phyloP scores from a whole-genome alignment of 2,113 vertebrate genomes.

The Vireo altiloquus region DNA sequence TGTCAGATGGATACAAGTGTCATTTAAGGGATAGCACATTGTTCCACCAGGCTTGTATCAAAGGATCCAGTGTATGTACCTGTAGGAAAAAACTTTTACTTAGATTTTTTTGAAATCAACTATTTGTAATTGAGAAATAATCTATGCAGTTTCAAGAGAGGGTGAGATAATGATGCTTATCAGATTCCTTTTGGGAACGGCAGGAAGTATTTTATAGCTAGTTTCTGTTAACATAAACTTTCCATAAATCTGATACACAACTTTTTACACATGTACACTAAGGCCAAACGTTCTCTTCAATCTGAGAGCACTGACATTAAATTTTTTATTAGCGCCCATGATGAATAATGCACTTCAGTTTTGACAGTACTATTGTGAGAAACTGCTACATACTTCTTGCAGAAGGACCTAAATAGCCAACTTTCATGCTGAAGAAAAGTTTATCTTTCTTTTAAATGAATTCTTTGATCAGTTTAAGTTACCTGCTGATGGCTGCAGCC shows the following conservation, averaged over 20 bases:
- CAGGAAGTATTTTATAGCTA: slow-evolving; percentile 5
- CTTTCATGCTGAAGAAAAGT: neutral
- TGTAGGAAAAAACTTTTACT: neutral
- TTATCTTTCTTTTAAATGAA: neutral
- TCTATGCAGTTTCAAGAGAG: neutral
- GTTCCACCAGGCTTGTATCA: neutral
- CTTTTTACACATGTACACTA: slow-evolving; percentile 16
- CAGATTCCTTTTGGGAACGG: neutral
- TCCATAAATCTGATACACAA: neutral
- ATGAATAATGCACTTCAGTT: slow-evolving; percentile 6
- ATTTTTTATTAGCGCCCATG: neutral
- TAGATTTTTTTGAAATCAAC: neutral
- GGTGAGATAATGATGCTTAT: neutral
- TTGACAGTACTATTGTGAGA: neutral
- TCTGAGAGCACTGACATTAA: neutral
- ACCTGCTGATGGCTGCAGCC: neutral
- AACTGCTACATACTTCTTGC: neutral
- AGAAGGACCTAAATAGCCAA: neutral
- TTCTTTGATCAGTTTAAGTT: neutral
- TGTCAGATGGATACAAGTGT: rapidly evolving
- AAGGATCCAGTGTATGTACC: neutral
- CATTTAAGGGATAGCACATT: neutral
- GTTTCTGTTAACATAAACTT: slow-evolving; percentile 22
- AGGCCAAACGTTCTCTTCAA: slow-evolving; percentile 1
- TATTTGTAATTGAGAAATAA: neutral